Evolutionary conservation across 2,113 vertebrate genomes (phyloP).

Genomic region (Oncorhynchus kisutch): DNA sequence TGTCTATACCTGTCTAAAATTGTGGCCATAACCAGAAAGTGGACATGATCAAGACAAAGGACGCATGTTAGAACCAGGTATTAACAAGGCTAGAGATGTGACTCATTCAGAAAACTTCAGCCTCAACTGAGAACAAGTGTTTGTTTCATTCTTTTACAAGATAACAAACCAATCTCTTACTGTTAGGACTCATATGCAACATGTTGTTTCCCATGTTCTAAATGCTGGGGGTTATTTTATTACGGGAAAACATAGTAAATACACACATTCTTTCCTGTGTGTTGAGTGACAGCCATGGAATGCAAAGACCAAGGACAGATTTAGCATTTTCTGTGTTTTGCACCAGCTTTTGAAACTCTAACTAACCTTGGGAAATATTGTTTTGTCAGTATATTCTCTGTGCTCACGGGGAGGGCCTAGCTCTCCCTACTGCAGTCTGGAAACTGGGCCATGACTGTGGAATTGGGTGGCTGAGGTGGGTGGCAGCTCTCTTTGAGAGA

Average conservation of each 20-base stretch:
- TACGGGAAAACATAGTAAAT: neutral
- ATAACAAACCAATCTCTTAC: no score
- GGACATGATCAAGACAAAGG: no score
- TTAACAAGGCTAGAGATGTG: neutral
- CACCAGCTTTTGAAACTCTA: constrained; percentile 6
- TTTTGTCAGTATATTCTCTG: neutral
- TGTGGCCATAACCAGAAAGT: no score
- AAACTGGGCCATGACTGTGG: constrained; percentile 5
- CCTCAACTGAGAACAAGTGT: no score
- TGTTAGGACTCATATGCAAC: neutral
- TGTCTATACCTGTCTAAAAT: no score
- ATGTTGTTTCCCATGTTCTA: neutral
- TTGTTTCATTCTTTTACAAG: neutral
- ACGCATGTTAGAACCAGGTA: no score
- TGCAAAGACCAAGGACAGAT: neutral
- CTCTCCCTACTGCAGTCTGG: neutral
- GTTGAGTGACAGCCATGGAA: neutral
- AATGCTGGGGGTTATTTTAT: neutral
- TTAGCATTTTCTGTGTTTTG: neutral
- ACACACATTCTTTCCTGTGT: neutral
- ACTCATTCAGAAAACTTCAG: no score
- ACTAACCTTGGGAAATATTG: constrained; percentile 11
- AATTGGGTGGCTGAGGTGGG: neutral
- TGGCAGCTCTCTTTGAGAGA: constrained; percentile 10
- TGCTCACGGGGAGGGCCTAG: neutral